These are phyloP conservation scores for Mungos mungo DNA, from an alignment of 2,113 vertebrate genomes.

Conservation along the genomic window DNA sequence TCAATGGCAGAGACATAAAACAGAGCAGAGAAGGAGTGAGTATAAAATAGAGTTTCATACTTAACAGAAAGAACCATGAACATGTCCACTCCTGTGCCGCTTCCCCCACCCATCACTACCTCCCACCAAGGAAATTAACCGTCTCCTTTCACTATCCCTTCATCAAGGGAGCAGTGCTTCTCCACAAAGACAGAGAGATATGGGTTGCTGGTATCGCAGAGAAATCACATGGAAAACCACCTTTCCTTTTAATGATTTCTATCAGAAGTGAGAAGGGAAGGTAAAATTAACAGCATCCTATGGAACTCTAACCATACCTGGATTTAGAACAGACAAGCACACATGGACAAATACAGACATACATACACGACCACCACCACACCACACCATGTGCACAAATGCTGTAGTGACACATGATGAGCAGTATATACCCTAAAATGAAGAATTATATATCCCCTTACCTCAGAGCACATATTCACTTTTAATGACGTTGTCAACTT, in stretches of 20 bases:
- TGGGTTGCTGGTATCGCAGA: not conserved
- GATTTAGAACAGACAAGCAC: conserved; percentile 35
- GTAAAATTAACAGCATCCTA: conserved; percentile 13
- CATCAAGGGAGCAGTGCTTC: not conserved
- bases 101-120: not conserved
- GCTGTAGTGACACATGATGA: not conserved
- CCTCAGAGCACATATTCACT: not conserved
- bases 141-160: not conserved
- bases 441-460: not conserved
- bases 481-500: not conserved
- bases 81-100: not conserved
- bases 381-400: not conserved
- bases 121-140: not conserved
- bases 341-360: not conserved
- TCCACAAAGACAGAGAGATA: not conserved
- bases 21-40: not conserved
- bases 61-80: conserved; percentile 12
- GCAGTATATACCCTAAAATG: not conserved
- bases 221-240: not conserved
- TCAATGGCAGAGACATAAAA: not conserved
- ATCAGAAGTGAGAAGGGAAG: not conserved
- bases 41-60: not conserved
- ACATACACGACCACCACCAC: not conserved
- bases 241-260: not conserved
- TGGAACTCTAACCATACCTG: conserved; percentile 36